Conservation (phyloP, 64 coral and sea anemone species). For the Actinia equina region DNA sequence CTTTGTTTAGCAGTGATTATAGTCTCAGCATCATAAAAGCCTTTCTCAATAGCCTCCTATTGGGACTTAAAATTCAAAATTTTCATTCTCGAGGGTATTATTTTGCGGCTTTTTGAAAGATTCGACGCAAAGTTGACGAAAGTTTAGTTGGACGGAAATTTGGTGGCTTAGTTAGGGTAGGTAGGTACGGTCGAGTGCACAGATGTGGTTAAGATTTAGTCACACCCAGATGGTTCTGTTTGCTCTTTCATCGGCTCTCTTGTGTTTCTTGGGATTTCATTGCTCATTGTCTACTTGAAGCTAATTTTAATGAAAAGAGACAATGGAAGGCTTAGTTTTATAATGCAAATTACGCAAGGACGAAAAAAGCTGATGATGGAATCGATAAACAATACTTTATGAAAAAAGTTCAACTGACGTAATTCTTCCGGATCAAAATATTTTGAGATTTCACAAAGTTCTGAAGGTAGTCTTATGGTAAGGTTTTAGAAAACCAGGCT, state of each 20-base stretch:
- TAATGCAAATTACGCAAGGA: slow-evolving; percentile 25
- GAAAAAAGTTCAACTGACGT: background rate
- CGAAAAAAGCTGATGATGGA: background rate
- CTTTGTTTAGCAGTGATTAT: slow-evolving; percentile 30
- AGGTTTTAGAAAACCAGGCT: background rate
- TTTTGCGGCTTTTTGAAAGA: background rate
- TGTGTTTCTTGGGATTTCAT: slow-evolving; percentile 4
- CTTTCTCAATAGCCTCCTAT: slow-evolving; percentile 8
- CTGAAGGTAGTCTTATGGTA: background rate
- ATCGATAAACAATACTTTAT: background rate
- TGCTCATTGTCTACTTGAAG: slow-evolving; percentile 28
- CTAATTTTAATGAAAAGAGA: slow-evolving; percentile 34
- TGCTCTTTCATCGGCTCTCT: slow-evolving; percentile 18
- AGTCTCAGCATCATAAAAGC: slow-evolving; percentile 11
- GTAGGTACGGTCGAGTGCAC: slow-evolving; percentile 23
- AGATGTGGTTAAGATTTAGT: slow-evolving; percentile 9
- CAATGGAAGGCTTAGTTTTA: slow-evolving; percentile 15
- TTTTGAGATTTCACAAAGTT: background rate
- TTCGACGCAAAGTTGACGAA: background rate
- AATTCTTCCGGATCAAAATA: background rate
- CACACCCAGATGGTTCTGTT: slow-evolving; percentile 25
- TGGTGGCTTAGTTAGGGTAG: slow-evolving; percentile 16
- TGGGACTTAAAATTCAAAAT: background rate
- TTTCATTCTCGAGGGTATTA: background rate
- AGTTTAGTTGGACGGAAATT: slow-evolving; percentile 14